Percentiles rank a stretch among this genome's conserved stretches.
These are phyloP conservation scores for Macrobrachium rosenbergii DNA, from an alignment of 1,140 invertebrate genomes.

Conservation along the genomic window DNA sequence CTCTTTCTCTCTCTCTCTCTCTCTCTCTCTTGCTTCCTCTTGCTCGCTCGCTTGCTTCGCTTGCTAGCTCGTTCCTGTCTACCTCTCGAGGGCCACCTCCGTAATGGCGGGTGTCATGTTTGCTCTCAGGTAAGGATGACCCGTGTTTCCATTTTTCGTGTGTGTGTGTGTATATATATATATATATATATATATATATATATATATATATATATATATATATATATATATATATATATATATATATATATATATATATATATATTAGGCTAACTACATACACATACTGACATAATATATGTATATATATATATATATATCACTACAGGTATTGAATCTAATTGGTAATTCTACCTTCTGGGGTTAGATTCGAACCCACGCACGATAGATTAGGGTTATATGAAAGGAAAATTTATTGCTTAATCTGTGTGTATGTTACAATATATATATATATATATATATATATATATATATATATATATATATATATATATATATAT, in stretches of 20 bases:
- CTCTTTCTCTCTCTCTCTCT: no score
- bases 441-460: slow-evolving; percentile 5
- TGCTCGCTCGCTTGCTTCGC: no score
- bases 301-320: neutral
- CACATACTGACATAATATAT: no score
- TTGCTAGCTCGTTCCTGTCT: no score
- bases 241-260: slow-evolving; percentile 1
- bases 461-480: slow-evolving; percentile 16
- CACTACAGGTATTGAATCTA: no score
- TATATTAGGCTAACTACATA: neutral
- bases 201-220: neutral
- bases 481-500: slow-evolving; percentile 13
- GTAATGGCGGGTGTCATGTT: no score
- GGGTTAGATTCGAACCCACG: no score
- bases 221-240: slow-evolving; percentile 13
- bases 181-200: slow-evolving; percentile 24
- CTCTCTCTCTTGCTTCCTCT: no score
- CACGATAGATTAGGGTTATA: no score
- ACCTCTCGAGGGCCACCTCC: no score
- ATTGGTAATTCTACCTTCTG: no score
- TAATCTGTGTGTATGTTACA: neutral
- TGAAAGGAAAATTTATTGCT: neutral
- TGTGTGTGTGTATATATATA: neutral
- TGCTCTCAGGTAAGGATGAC: neutral
- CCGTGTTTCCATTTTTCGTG: neutral